Evolutionary conservation across 2,113 vertebrate species (phyloP).

Genomic region (Charadrius vociferus): DNA sequence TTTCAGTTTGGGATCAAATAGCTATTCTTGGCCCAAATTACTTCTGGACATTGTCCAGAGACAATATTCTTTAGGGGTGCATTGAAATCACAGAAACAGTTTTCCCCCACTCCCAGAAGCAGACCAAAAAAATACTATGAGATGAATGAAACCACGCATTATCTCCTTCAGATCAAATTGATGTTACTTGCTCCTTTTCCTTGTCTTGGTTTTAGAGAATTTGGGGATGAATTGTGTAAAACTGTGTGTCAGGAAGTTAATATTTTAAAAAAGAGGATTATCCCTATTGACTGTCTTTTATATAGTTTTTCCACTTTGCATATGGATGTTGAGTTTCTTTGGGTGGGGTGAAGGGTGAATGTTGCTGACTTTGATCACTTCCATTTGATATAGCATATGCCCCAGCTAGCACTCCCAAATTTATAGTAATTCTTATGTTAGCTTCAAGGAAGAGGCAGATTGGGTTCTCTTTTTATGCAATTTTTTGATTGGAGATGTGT

Average conservation of each 20-base stretch:
- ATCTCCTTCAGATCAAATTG: not conserved
- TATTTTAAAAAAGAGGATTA: not conserved
- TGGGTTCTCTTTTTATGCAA: not conserved
- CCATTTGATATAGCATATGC: not conserved
- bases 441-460: not conserved
- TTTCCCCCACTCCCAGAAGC: not conserved
- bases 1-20: not conserved
- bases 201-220: not conserved
- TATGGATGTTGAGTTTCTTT: not conserved
- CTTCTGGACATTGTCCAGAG: not conserved
- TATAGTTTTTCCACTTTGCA: not conserved
- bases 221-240: not conserved
- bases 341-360: not conserved
- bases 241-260: not conserved
- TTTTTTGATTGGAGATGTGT: not conserved
- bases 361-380: not conserved
- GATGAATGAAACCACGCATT: not conserved
- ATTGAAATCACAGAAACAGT: not conserved
- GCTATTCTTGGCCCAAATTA: not conserved
- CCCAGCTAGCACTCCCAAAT: not conserved
- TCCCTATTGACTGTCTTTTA: not conserved
- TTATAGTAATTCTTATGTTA: not conserved
- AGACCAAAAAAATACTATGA: not conserved
- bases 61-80: not conserved
- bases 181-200: not conserved